Evolutionary conservation across 1,140 invertebrate genomes (phyloP).

Genomic region (Caerostris darwini): DNA sequence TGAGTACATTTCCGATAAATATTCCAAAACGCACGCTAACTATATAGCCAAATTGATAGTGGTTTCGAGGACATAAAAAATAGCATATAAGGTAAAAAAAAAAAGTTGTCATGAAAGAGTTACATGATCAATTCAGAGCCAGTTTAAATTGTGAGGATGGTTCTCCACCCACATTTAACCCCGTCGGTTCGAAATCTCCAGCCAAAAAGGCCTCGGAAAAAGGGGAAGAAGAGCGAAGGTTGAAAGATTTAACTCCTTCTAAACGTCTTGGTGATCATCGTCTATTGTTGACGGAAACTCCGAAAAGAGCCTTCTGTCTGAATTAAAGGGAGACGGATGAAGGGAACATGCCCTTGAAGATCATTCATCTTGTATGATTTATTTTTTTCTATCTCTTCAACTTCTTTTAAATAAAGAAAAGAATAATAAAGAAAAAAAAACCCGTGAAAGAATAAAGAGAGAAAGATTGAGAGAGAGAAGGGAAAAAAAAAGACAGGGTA

Average conservation of each 20-base stretch:
- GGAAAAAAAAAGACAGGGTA: not conserved
- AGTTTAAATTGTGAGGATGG: not conserved
- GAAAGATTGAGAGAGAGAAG: conserved; percentile 11
- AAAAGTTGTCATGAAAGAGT: conserved; percentile 12
- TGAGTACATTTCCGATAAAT: conserved; percentile 1
- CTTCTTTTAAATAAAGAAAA: conserved; percentile 65
- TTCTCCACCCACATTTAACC: conserved; percentile 20
- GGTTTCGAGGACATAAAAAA: not conserved
- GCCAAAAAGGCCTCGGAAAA: not conserved
- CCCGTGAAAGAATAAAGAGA: not conserved
- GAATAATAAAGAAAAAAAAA: not conserved
- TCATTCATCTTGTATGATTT: conserved; percentile 66
- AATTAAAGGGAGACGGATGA: conserved; percentile 60
- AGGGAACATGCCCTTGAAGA: conserved; percentile 55
- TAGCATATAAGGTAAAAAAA: not conserved
- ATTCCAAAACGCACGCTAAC: not conserved
- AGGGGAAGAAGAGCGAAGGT: not conserved
- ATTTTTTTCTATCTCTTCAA: conserved; percentile 42
- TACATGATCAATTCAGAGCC: conserved; percentile 10
- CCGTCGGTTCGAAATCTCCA: not conserved
- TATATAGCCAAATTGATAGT: conserved; percentile 2
- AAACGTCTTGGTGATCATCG: conserved; percentile 50
- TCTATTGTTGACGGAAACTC: conserved; percentile 24
- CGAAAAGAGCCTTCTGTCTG: conserved; percentile 43
- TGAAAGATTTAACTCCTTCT: conserved; percentile 65